A percentile compares a stretch with the other conserved stretches of the same genome.
Conservation (phyloP, 2,113 vertebrate species). For the Paramormyrops kingsleyae region DNA sequence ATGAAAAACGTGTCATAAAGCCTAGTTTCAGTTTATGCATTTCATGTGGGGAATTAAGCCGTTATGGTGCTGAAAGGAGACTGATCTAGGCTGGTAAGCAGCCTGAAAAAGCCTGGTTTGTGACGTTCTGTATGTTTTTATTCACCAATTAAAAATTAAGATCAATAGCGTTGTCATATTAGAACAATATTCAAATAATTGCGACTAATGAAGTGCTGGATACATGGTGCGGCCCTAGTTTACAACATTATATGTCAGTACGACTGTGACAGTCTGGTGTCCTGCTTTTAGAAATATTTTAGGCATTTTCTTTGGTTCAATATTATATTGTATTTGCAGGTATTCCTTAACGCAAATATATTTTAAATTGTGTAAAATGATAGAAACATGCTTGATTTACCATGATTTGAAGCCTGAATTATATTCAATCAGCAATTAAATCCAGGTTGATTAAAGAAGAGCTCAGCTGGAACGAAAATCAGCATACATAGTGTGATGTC, state of each 20-base stretch:
- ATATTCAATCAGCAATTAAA: not conserved
- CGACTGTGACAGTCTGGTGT: not conserved
- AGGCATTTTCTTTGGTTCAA: not conserved
- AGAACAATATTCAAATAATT: not conserved
- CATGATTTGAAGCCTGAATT: not conserved
- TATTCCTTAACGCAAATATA: not conserved
- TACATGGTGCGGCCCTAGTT: not conserved
- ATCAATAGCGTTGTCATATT: not conserved
- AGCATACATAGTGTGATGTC: not conserved
- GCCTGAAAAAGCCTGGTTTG: not conserved
- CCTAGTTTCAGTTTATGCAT: not conserved
- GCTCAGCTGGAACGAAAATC: not conserved
- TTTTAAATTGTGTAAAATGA: not conserved
- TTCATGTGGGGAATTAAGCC: not conserved
- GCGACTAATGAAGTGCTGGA: not conserved
- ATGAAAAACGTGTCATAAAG: not conserved
- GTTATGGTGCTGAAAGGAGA: not conserved
- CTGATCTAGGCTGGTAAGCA: not conserved
- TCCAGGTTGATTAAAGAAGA: not conserved
- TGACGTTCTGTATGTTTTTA: not conserved
- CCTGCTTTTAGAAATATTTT: not conserved
- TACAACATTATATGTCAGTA: not conserved
- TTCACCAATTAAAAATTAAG: not conserved
- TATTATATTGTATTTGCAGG: not conserved
- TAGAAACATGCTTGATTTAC: not conserved